phyloP scores from a whole-genome alignment of 2,888 invertebrate species.

The Heterodera filipjevi region DNA sequence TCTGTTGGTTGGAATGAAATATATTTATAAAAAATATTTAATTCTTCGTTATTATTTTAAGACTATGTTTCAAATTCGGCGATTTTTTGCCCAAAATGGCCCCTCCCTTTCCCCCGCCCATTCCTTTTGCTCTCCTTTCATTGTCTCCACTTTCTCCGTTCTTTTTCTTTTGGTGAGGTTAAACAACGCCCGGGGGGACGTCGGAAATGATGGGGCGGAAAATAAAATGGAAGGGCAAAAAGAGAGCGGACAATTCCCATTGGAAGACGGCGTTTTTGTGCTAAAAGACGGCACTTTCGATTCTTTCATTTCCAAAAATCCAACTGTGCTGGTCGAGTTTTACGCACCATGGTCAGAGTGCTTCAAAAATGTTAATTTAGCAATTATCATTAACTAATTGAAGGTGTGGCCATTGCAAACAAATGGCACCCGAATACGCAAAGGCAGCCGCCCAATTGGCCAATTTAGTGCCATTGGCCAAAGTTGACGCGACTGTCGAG shows the following conservation, averaged over 20 bases:
- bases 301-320: conserved; percentile 63
- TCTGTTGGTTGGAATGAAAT: too few relatives aligned
- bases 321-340: conserved; percentile 70
- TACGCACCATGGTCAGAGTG: conserved; percentile 71
- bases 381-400: neutral
- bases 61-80: neutral
- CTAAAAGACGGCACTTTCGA: conserved; percentile 64
- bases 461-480: conserved; percentile 54
- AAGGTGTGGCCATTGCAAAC: conserved; percentile 70
- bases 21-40: too few relatives aligned
- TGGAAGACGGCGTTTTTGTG: conserved; percentile 48
- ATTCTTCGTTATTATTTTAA: too few relatives aligned
- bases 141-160: neutral
- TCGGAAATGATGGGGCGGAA: neutral
- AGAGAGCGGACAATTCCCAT: neutral
- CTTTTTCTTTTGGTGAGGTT: conserved; percentile 8
- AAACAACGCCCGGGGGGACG: neutral
- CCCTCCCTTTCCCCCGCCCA: neutral
- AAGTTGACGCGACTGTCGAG: conserved; percentile 69
- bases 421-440: conserved; percentile 69
- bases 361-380: neutral
- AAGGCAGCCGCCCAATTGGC: conserved; percentile 67
- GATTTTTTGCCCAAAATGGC: neutral
- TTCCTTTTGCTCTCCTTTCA: neutral
- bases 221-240: neutral